Evolutionary conservation across 2,113 vertebrate genomes (phyloP).

Genomic region (Microtus montanus): DNA sequence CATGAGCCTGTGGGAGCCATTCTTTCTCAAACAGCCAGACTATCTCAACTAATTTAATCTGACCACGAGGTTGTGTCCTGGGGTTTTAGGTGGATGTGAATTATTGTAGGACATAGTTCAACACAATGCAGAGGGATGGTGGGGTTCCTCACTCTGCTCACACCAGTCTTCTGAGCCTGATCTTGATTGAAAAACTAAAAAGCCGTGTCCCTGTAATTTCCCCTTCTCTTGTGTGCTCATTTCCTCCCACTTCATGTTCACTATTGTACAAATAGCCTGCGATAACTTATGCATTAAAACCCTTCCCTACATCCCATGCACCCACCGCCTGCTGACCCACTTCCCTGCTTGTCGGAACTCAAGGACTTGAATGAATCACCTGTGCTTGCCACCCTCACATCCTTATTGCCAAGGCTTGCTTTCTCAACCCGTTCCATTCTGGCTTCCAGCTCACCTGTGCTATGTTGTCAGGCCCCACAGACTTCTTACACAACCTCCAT

Average conservation of each 20-base stretch:
- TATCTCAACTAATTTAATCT: neutral
- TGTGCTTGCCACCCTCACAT: neutral
- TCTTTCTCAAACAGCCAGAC: neutral
- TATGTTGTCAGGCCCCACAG: neutral
- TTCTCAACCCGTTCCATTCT: neutral
- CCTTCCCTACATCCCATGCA: neutral
- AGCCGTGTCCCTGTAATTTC: neutral
- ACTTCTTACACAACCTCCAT: neutral
- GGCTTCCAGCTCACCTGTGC: neutral
- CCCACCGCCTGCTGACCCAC: constrained; percentile 45
- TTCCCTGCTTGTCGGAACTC: constrained; percentile 42
- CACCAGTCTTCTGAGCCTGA: neutral
- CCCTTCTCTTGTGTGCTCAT: neutral
- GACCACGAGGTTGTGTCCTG: neutral
- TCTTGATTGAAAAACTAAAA: neutral
- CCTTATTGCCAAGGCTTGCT: constrained; percentile 31
- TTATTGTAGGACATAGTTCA: neutral
- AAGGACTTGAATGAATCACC: constrained; percentile 61
- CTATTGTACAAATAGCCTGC: neutral
- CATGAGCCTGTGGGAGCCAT: neutral
- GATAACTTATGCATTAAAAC: neutral
- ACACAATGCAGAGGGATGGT: neutral
- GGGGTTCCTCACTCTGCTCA: neutral
- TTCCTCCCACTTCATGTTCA: neutral
- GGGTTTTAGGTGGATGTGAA: neutral